These are phyloP conservation scores for Sympetrum striolatum DNA, from an alignment of 2,888 invertebrate species.

Conservation along the genomic window DNA sequence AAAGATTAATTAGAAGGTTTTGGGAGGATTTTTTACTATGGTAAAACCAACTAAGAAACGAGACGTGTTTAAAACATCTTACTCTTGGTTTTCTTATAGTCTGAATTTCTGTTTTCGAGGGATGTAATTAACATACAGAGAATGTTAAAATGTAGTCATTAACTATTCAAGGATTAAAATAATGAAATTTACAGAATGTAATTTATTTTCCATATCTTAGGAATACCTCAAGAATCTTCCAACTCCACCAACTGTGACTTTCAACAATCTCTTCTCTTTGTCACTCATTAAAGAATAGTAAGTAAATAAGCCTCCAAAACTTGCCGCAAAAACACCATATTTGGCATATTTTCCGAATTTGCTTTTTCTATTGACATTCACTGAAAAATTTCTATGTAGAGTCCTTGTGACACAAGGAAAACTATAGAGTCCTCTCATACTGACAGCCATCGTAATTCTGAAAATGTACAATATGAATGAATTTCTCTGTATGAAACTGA, in stretches of 20 bases:
- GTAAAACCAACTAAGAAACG: too few species aligned
- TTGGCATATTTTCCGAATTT: constrained; percentile 10
- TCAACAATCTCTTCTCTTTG: constrained; percentile 51
- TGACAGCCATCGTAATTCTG: not conserved
- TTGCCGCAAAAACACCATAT: constrained; percentile 18
- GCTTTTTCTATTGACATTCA: not conserved
- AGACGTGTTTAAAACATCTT: too few species aligned
- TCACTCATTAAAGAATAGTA: constrained; percentile 52
- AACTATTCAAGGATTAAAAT: too few species aligned
- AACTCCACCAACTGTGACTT: constrained; percentile 55
- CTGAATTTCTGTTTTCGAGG: too few species aligned
- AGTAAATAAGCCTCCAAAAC: constrained; percentile 41
- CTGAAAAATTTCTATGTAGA: not conserved
- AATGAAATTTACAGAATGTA: too few species aligned
- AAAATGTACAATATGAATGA: not conserved
- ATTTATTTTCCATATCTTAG: too few species aligned
- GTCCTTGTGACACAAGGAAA: not conserved
- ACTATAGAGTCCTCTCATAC: not conserved
- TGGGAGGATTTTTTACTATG: too few species aligned
- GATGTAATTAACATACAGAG: too few species aligned
- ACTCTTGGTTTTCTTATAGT: too few species aligned
- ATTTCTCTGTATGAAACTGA: not conserved
- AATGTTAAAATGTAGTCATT: too few species aligned
- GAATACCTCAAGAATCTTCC: constrained; percentile 59
- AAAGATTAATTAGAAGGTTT: too few species aligned